phyloP scores from a whole-genome alignment of 2,113 vertebrate species.

The Pituophis catenifer region DNA sequence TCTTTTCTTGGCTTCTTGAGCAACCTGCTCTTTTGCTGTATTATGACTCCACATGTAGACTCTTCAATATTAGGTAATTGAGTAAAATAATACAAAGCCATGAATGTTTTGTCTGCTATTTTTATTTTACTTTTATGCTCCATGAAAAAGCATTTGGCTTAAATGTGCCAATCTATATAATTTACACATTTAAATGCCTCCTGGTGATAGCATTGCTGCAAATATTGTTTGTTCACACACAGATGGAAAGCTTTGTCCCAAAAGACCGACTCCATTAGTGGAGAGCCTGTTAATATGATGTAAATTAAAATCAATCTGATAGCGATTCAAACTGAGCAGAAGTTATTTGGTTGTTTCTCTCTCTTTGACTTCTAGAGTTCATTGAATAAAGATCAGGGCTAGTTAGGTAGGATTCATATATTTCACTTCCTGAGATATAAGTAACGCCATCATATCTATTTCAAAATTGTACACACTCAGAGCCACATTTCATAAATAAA shows the following conservation, averaged over 20 bases:
- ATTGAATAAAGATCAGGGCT: background rate
- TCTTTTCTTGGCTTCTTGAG: background rate
- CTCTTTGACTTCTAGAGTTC: background rate
- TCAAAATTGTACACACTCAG: background rate
- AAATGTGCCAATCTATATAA: constrained; percentile 21
- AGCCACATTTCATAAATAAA: background rate
- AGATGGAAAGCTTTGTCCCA: background rate
- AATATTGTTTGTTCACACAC: constrained; percentile 21
- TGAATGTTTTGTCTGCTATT: constrained; percentile 27
- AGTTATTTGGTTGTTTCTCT: background rate
- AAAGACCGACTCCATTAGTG: background rate
- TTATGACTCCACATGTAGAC: background rate
- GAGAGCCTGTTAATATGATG: background rate
- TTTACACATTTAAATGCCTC: constrained; percentile 12
- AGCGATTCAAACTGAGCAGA: constrained; percentile 27
- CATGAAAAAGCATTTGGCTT: constrained; percentile 39
- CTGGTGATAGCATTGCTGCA: constrained; percentile 12
- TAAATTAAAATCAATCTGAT: constrained; percentile 30
- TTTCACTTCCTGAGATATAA: background rate
- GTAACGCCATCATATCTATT: background rate
- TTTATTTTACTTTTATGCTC: constrained; percentile 14
- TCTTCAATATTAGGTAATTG: constrained; percentile 48
- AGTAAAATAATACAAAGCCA: constrained; percentile 29
- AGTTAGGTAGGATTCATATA: rapidly evolving
- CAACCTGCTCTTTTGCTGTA: constrained; percentile 13